Percentiles rank a stretch among this genome's conserved stretches.
Evolutionary conservation across 1,140 invertebrate species (phyloP).

Genomic region (Varroa destructor): DNA sequence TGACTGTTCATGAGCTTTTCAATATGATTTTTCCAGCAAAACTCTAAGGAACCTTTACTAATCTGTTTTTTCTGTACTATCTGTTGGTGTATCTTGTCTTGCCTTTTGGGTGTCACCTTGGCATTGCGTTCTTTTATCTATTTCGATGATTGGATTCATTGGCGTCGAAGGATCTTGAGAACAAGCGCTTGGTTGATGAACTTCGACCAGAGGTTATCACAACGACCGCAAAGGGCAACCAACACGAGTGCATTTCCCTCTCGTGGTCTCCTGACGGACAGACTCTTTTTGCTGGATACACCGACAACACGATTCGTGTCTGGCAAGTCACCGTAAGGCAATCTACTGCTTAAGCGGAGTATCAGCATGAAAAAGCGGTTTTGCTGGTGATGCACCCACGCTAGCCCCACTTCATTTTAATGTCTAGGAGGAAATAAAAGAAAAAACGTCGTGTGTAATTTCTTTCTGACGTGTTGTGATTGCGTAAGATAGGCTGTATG

Average conservation of each 20-base stretch:
- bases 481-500: too few species aligned
- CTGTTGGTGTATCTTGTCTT: not conserved
- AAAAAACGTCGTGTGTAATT: too few species aligned
- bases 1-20: not conserved
- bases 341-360: conserved; percentile 5
- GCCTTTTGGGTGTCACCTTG: not conserved
- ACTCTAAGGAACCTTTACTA: not conserved
- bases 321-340: conserved; percentile 67
- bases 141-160: conserved; percentile 28
- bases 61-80: not conserved
- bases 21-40: not conserved
- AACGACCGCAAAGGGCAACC: conserved; percentile 57
- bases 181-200: conserved; percentile 98
- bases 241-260: conserved; percentile 87
- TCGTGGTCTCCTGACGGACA: conserved; percentile 99
- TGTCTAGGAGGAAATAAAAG: too few species aligned
- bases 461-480: too few species aligned
- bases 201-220: conserved; percentile 81
- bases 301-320: conserved; percentile 92
- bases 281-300: conserved; percentile 96
- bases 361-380: too few species aligned
- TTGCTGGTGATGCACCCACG: too few species aligned
- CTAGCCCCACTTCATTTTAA: too few species aligned
- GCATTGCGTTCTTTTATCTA: not conserved
- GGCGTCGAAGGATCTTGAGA: conserved; percentile 73